Evolutionary conservation across 2,888 invertebrate genomes (phyloP), one percentile per base, ranked within the genome.

Genomic region (Cylloceria caligata): DNA sequence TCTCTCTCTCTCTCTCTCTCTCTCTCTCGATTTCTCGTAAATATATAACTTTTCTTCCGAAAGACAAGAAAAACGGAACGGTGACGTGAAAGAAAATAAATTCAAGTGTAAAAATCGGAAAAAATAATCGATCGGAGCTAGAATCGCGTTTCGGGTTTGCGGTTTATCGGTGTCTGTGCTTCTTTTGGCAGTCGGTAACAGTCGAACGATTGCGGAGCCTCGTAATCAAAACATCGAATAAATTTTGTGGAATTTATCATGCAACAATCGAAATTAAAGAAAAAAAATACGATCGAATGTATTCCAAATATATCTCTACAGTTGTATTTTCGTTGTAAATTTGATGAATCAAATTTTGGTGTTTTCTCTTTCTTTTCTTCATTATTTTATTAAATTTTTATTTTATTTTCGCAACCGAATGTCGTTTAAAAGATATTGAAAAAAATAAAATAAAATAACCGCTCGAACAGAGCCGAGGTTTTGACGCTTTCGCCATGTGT

Each of bases 401-500:
- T n/a, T 13, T 55, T 57, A 6, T 60, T 57, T 39, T 39, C 69
- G 55, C 69, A 69, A 55, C 57, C 55, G 69, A 71, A 42, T 71
- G 42, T 57, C 42, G 49, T 71, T 67, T 57, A 52, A 52, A 64
- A 73, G 36, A 64, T 52, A 62, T 57, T 42, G 34, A 34, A n/a
- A n/a, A n/a, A n/a, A n/a, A n/a, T n/a, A n/a, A n/a, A n/a, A n/a
- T n/a, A 73, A 62, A 72, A 72, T 27, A 72, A 34, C 13, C 5
- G 55, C 57, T 42, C 57, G 42, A 27, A 21, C 11, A 36, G 60
- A 19, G 36, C 68, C 39, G 69, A 55, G 69, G 57, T 57, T 71
- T 42, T 27, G 69, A 71, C 69, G 69, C 42, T 57, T 57, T 57
- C 69, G 69, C 57, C 57, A 42, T 30, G 69, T 71, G 69, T 71